Evolutionary conservation across 2,888 invertebrate species (phyloP).

Genomic region (Perizoma flavofasciatum): DNA sequence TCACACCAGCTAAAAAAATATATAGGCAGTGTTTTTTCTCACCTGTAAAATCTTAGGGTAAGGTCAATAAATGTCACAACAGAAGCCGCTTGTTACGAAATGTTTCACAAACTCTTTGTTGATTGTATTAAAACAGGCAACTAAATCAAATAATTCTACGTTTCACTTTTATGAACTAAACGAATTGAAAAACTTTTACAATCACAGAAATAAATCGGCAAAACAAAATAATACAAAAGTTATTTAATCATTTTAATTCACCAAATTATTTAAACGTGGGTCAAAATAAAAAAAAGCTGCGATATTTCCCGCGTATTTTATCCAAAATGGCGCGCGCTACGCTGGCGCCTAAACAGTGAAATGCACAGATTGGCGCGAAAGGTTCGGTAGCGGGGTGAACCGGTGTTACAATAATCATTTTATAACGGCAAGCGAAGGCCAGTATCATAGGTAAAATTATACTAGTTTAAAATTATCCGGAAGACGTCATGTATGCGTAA

Average conservation of each 20-base stretch:
- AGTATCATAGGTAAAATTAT: slow-evolving; percentile 25
- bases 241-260: neutral
- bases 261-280: neutral
- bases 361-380: slow-evolving; percentile 66
- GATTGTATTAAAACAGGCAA: too few relatives aligned
- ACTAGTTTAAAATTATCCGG: slow-evolving; percentile 33
- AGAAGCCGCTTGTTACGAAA: too few relatives aligned
- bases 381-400: slow-evolving; percentile 63
- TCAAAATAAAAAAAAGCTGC: neutral
- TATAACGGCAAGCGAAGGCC: slow-evolving; percentile 31
- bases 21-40: too few relatives aligned
- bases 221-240: neutral
- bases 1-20: too few relatives aligned
- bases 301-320: slow-evolving; percentile 29
- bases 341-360: slow-evolving; percentile 69
- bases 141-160: too few relatives aligned
- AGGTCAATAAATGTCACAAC: too few relatives aligned
- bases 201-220: neutral
- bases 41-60: too few relatives aligned
- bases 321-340: slow-evolving; percentile 40
- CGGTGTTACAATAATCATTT: slow-evolving; percentile 34
- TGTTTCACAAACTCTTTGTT: too few relatives aligned
- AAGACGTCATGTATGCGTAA: neutral
- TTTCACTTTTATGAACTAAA: neutral
- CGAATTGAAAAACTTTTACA: neutral